A percentile compares a stretch with the other conserved stretches of the same genome.
Conservation (phyloP, 2,797 vertebrate genomes). For the Avahi laniger region DNA sequence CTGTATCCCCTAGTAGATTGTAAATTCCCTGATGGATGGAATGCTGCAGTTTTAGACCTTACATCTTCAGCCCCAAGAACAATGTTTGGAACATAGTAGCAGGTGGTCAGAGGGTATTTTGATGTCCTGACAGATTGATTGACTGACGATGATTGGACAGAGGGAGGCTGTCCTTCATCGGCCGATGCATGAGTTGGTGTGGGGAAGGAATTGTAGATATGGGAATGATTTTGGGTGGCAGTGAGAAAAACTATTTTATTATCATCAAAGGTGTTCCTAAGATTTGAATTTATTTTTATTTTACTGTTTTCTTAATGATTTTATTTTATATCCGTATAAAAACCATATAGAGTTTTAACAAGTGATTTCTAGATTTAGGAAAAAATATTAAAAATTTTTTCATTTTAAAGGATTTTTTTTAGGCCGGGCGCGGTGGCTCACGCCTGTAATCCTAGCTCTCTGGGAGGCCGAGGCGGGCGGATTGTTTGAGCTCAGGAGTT, state of each 20-base stretch:
- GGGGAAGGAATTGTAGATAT: background rate
- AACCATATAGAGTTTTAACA: background rate
- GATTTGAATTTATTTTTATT: background rate
- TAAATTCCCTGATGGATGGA: background rate
- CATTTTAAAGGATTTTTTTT: too few species aligned
- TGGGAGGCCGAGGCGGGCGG: too few species aligned
- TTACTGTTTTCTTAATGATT: background rate
- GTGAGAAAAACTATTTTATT: background rate
- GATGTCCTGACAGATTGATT: background rate
- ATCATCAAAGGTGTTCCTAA: background rate
- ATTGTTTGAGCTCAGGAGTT: too few species aligned
- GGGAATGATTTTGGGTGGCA: background rate
- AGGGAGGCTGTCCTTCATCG: background rate
- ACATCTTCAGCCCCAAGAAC: background rate
- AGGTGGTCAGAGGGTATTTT: background rate
- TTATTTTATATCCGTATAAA: background rate
- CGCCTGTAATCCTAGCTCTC: too few species aligned
- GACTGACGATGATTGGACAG: background rate
- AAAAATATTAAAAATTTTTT: too few species aligned
- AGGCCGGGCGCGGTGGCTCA: too few species aligned
- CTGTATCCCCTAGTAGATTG: background rate
- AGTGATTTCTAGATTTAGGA: background rate
- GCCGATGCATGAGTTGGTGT: background rate
- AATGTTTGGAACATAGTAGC: background rate
- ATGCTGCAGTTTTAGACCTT: background rate